These are phyloP conservation scores for Coranthus polyacanthus DNA, from an alignment of 2,797 vertebrate genomes.

Conservation along the genomic window DNA sequence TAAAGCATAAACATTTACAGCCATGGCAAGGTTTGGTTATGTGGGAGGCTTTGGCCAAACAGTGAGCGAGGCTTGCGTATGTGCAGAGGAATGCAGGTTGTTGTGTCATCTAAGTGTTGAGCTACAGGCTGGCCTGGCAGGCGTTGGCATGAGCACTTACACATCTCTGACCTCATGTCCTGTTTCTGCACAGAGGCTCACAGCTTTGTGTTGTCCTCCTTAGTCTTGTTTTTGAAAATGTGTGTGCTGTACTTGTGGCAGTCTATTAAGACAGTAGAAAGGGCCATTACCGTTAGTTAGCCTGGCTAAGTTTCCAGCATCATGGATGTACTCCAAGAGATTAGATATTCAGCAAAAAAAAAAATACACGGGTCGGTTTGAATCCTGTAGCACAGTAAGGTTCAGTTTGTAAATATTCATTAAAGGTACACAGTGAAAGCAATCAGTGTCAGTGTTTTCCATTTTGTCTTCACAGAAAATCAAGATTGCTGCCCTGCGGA, in stretches of 20 bases:
- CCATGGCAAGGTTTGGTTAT: constrained; percentile 7
- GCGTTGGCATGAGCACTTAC: neutral
- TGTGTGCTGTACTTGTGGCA: neutral
- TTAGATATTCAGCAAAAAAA: too few relatives aligned
- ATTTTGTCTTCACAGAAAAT: constrained; percentile 88
- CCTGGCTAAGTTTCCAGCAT: neutral
- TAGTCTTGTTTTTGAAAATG: neutral
- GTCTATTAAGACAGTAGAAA: neutral
- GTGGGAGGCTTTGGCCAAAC: constrained; percentile 20
- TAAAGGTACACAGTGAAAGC: neutral
- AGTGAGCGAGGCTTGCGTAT: neutral
- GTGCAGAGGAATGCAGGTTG: constrained; percentile 38
- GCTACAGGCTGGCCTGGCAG: neutral
- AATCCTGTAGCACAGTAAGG: neutral
- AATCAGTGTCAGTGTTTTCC: neutral
- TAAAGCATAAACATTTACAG: constrained; percentile 21
- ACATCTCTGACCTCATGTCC: constrained; percentile 33
- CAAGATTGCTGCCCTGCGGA: constrained; percentile 96
- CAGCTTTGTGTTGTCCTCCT: constrained; percentile 5
- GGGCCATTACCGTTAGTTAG: neutral
- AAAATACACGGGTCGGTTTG: neutral
- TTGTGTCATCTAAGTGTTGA: constrained; percentile 17
- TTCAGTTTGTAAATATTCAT: neutral
- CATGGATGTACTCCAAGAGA: neutral
- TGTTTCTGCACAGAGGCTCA: constrained; percentile 7